phyloP scores from a whole-genome alignment of 2,888 invertebrate species.

The Coremacera marginata region DNA sequence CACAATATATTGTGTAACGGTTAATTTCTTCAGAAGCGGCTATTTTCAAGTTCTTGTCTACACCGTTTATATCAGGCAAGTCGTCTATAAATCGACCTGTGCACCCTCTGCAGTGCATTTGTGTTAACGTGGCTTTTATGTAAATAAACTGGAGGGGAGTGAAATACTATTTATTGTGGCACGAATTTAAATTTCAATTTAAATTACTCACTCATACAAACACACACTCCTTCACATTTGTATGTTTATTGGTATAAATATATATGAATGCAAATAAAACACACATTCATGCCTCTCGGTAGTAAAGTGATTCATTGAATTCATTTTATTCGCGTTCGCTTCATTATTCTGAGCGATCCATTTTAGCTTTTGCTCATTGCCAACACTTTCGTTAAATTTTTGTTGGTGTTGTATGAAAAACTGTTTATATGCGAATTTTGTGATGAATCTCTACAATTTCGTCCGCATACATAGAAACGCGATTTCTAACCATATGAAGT shows the following conservation, averaged over 20 bases:
- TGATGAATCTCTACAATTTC: constrained; percentile 42
- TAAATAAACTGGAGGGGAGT: constrained; percentile 39
- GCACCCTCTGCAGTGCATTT: constrained; percentile 7
- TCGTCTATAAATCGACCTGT: constrained; percentile 20
- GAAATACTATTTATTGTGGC: constrained; percentile 41
- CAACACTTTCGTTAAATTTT: neutral
- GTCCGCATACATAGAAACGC: neutral
- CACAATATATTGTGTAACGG: too few species aligned
- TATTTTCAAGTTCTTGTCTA: too few species aligned
- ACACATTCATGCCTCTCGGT: constrained; percentile 7
- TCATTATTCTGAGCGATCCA: neutral
- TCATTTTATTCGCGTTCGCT: neutral
- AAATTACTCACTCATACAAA: constrained; percentile 30
- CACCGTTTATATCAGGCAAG: neutral
- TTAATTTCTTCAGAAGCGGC: too few species aligned
- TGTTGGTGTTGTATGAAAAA: neutral
- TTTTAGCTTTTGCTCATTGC: neutral
- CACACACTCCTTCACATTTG: neutral
- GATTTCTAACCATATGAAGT: neutral
- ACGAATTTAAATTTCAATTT: constrained; percentile 45
- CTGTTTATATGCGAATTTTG: constrained; percentile 41
- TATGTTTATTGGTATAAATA: too few species aligned
- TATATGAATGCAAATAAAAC: neutral
- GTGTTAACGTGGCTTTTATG: constrained; percentile 45
- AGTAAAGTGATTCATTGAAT: constrained; percentile 20